These are phyloP conservation scores for Ichneumon xanthorius DNA, from an alignment of 2,888 invertebrate species.

Conservation along the genomic window DNA sequence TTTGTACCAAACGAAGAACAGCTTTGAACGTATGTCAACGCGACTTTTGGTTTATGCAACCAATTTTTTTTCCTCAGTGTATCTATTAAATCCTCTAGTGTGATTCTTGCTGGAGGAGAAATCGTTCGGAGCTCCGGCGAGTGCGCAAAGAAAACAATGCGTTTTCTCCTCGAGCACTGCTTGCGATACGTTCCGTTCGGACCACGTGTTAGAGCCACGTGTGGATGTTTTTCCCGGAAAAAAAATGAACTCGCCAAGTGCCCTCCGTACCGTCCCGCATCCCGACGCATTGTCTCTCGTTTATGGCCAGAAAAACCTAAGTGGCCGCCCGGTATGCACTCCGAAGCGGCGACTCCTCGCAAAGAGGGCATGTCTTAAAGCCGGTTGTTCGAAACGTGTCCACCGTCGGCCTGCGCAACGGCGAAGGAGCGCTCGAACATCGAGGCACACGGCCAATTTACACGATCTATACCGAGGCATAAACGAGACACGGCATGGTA, in stretches of 20 bases:
- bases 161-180: not conserved
- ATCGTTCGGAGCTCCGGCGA: not conserved
- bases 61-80: too few species aligned
- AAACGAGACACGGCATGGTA: conserved; percentile 34
- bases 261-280: not conserved
- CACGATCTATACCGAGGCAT: conserved; percentile 10
- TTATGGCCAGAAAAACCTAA: conserved; percentile 56
- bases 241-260: not conserved
- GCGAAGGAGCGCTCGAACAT: conserved; percentile 2
- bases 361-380: conserved; percentile 5
- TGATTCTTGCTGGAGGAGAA: not conserved
- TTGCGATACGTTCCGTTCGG: not conserved
- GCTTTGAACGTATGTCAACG: too few species aligned
- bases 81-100: not conserved
- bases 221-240: not conserved
- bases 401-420: conserved; percentile 28
- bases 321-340: conserved; percentile 6
- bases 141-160: not conserved
- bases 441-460: conserved; percentile 34
- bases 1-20: too few species aligned
- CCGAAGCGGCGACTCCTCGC: conserved; percentile 2
- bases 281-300: conserved; percentile 49
- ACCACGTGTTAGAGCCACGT: conserved; percentile 3
- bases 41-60: too few species aligned
- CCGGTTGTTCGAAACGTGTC: conserved; percentile 58